These are phyloP conservation scores for Nymphalis c-album DNA, from an alignment of 2,888 invertebrate genomes.

Conservation along the genomic window DNA sequence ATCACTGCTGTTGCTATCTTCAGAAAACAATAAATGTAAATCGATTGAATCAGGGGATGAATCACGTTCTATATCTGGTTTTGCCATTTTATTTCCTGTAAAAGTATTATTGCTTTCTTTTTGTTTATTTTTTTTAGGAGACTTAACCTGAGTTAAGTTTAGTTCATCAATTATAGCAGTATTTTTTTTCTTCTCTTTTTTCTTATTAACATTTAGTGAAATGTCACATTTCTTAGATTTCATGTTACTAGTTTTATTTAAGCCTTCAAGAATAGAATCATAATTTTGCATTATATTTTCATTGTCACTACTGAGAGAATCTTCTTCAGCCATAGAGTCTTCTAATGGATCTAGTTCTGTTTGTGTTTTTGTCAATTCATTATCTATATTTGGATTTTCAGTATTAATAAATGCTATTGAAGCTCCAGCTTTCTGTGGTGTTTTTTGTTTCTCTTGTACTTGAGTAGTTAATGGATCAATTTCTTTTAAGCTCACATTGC, in stretches of 20 bases:
- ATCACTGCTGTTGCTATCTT: conserved; percentile 63
- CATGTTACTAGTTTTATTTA: conserved; percentile 53
- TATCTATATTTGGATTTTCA: conserved; percentile 50
- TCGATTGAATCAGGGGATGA: conserved; percentile 65
- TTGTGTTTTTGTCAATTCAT: conserved; percentile 50
- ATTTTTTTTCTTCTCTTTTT: conserved; percentile 50
- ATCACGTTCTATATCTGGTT: conserved; percentile 35
- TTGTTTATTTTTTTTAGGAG: conserved; percentile 36
- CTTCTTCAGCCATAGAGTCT: conserved; percentile 35
- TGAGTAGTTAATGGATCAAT: conserved; percentile 57
- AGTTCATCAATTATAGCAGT: conserved; percentile 62
- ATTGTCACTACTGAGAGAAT: conserved; percentile 62
- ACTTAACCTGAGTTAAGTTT: conserved; percentile 62
- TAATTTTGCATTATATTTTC: conserved; percentile 67
- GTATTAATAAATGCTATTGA: conserved; percentile 55
- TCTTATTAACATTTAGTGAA: conserved; percentile 61
- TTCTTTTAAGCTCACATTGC: conserved; percentile 46
- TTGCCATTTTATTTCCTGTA: conserved; percentile 32
- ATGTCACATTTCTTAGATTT: conserved; percentile 50
- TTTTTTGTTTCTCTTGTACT: conserved; percentile 63
- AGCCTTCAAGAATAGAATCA: conserved; percentile 59
- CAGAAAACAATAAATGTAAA: conserved; percentile 65
- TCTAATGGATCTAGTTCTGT: conserved; percentile 61
- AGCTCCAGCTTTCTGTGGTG: conserved; percentile 57
- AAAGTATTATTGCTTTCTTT: conserved; percentile 20